Evolutionary conservation across 2,113 vertebrate genomes (phyloP).

Genomic region (Stegostoma tigrinum): DNA sequence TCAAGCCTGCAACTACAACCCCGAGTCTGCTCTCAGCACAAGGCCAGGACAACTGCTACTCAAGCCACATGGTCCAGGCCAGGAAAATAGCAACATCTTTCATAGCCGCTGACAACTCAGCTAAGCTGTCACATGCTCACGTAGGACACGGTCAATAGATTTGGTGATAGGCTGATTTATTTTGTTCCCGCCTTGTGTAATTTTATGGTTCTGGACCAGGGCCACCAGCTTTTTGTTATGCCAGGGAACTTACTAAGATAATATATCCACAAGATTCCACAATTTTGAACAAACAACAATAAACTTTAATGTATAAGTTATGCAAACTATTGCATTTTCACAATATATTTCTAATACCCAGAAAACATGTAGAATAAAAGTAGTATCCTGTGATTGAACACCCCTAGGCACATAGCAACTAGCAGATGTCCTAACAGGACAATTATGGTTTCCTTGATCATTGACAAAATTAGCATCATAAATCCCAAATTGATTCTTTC

Average conservation of each 20-base stretch:
- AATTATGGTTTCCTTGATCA: not conserved
- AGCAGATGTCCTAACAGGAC: not conserved
- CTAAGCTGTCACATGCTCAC: not conserved
- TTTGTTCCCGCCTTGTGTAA: not conserved
- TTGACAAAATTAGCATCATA: not conserved
- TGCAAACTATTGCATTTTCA: no score
- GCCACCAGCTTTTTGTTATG: no score
- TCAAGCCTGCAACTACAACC: not conserved
- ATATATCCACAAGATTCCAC: no score
- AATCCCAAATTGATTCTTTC: not conserved
- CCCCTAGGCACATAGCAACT: not conserved
- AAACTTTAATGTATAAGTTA: no score
- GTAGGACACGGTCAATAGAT: not conserved
- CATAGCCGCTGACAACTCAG: not conserved
- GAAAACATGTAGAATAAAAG: no score
- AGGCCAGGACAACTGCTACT: not conserved
- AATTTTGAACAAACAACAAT: no score
- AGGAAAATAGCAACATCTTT: not conserved
- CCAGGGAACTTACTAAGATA: no score
- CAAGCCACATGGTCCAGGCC: not conserved
- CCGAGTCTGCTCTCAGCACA: not conserved
- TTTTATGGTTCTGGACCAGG: no score
- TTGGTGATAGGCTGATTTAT: not conserved
- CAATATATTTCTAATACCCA: no score
- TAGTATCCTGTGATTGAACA: no score